Evolutionary conservation across 2,797 vertebrate genomes (phyloP).

Genomic region (Tympanoctomys barrerae): DNA sequence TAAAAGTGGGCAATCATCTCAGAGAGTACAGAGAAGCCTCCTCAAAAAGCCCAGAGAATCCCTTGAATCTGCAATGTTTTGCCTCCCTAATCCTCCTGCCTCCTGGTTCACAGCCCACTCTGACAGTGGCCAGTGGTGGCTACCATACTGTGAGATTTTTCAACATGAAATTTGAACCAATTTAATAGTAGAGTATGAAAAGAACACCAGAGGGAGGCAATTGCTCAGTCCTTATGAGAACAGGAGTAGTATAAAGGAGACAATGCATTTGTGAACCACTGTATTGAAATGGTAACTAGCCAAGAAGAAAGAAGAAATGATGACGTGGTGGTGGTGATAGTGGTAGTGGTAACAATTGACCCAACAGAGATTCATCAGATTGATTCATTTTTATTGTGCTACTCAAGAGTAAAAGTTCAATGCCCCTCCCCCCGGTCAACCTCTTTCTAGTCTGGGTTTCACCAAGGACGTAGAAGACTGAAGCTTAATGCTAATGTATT

Average conservation of each 20-base stretch:
- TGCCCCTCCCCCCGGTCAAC: neutral
- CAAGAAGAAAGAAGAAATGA: neutral
- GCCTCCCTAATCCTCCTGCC: neutral
- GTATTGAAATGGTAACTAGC: neutral
- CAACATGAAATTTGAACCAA: neutral
- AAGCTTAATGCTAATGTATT: neutral
- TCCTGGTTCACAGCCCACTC: neutral
- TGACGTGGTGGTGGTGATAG: neutral
- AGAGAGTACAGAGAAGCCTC: neutral
- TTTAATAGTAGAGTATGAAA: neutral
- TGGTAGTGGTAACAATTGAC: neutral
- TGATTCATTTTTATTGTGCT: conserved; percentile 2
- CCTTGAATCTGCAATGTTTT: neutral
- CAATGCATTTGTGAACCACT: neutral
- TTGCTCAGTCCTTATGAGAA: neutral
- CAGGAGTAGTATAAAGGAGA: neutral
- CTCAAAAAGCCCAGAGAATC: neutral
- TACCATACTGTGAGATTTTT: neutral
- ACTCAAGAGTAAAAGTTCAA: neutral
- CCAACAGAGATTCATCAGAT: neutral
- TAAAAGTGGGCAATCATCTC: neutral
- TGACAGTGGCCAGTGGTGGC: neutral
- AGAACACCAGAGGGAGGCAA: neutral
- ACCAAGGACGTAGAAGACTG: neutral
- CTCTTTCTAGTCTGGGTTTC: neutral